Conservation (phyloP, 1,140 invertebrate species). For the Hirudo medicinalis region DNA sequence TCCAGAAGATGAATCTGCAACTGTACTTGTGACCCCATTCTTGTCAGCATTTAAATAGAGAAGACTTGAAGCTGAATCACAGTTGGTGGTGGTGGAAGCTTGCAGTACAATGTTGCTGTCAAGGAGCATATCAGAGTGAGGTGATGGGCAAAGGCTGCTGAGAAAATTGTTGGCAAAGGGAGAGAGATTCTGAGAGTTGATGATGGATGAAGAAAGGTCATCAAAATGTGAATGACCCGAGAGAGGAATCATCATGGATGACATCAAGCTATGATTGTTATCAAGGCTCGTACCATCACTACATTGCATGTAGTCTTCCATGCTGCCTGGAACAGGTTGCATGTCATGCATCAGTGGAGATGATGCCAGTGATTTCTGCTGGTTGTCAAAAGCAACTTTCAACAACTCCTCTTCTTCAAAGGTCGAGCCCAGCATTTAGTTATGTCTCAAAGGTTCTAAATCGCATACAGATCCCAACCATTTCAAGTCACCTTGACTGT, state of each 20-base stretch:
- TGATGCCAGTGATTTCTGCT: not conserved
- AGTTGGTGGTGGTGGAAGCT: too few relatives aligned
- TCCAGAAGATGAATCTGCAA: conserved; percentile 1
- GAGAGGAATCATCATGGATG: conserved; percentile 2
- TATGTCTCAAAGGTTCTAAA: not conserved
- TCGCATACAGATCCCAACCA: not conserved
- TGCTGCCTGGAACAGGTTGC: conserved; percentile 1
- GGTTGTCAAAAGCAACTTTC: conserved; percentile 8
- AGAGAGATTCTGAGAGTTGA: conserved; percentile 2
- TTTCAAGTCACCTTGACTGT: conserved; percentile 1
- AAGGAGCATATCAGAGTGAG: not conserved
- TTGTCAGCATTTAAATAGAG: not conserved
- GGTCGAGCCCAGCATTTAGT: not conserved
- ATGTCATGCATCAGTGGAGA: conserved; percentile 2
- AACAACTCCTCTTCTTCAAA: conserved; percentile 5
- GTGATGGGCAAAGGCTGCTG: not conserved
- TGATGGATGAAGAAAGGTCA: not conserved
- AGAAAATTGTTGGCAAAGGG: not conserved
- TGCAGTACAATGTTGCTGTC: not conserved
- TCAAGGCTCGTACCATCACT: not conserved
- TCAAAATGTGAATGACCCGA: conserved; percentile 3
- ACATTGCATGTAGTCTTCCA: conserved; percentile 6
- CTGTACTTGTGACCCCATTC: not conserved
- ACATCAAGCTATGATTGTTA: not conserved
- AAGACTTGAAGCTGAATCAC: not conserved